Base-by-base conservation (phyloP, 2,113 vertebrate genomes). In the Lasiurus borealis region DNA sequence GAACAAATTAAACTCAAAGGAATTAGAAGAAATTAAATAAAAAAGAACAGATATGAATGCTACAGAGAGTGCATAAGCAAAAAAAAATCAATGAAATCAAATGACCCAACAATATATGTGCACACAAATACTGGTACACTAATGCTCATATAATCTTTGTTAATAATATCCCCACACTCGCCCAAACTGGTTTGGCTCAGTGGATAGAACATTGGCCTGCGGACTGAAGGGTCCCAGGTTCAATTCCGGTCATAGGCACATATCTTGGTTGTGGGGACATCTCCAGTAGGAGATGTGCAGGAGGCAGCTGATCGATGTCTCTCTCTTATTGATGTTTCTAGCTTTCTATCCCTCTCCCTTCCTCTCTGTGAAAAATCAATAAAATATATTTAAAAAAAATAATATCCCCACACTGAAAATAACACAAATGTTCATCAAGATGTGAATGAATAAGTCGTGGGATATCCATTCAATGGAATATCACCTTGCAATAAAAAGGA, bases 1-100 rank as follows among this genome's bases (percentile, higher is more conserved):
- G 27, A n/a, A 19, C 4, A 85, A 91, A 48, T 52, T 48, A 19
- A 85, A 91, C 1, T 16, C 46, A 77, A 76, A 73, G 50, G 25
- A 73, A 81, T 73, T 69, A 62, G 44, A 78, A 82, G 54, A 27
- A 88, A 78, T 27, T 54, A 84, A 88, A 88, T 73, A 48, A 88
- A 75, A 81, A 95, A 71, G n/a, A 71, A 10, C n/a, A 82, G n/a
- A 69, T 81, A 82, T 71, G 5, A 90, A 48, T 54, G 31, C 27
- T 71, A 46, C 18, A 75, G 64, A 52, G 91, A 85, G 31, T 40
- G 11, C 27, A 25, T 68, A 50, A 83, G n/a, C 5, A 73, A 59
- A 78, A 7, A 73, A 81, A 95, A 72, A 29, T 64, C 23, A 50
- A 9, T 72, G 52, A 82, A 78, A 84, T 90, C 66, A 57, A 81